Percentiles rank a stretch among this genome's conserved stretches.
Evolutionary conservation across 2,797 vertebrate species (phyloP).

Genomic region (Syngnathus rostellatus): DNA sequence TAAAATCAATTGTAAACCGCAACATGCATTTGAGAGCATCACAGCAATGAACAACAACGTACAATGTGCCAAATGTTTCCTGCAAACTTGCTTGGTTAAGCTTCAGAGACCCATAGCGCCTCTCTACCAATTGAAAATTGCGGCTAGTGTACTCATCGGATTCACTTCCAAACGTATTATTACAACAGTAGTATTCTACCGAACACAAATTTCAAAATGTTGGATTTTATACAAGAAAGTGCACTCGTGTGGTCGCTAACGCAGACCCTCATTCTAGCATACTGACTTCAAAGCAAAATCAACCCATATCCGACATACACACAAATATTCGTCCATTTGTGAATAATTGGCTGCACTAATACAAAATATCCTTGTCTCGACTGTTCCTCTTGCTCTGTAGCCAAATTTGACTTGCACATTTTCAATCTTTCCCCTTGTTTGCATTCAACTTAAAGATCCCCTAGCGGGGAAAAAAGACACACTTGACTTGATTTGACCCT

Average conservation of each 20-base stretch:
- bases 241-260: background rate
- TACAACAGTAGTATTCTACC: background rate
- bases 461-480: constrained; percentile 12
- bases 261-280: background rate
- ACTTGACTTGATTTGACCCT: constrained; percentile 33
- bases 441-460: constrained; percentile 15
- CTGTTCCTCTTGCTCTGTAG: background rate
- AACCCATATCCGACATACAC: background rate
- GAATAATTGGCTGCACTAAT: background rate
- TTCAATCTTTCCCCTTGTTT: constrained; percentile 27
- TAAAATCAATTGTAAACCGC: background rate
- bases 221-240: background rate
- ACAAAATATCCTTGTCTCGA: background rate
- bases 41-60: background rate
- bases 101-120: background rate
- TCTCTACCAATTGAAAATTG: background rate
- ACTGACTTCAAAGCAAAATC: background rate
- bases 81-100: background rate
- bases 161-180: background rate
- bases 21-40: background rate
- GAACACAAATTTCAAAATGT: background rate
- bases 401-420: constrained; percentile 13
- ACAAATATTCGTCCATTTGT: background rate
- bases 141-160: background rate
- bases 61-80: background rate